Conservation (phyloP, 2,888 invertebrate species). For the Chaetogeoica ovagalla region DNA sequence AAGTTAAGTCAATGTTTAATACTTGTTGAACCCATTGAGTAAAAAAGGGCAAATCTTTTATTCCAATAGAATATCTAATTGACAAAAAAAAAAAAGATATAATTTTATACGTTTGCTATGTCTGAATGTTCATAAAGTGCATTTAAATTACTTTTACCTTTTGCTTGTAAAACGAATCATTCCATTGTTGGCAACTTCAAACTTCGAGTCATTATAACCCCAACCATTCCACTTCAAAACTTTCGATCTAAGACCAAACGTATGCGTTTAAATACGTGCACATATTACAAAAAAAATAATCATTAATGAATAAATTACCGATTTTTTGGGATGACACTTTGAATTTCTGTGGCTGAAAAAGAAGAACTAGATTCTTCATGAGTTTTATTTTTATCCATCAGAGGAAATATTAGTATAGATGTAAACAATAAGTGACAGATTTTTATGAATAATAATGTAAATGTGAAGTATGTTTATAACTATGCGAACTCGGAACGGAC, state of each 20-base stretch:
- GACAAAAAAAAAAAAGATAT: slow-evolving; percentile 39
- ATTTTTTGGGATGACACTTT: slow-evolving; percentile 31
- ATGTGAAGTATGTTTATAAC: no score
- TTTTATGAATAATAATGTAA: no score
- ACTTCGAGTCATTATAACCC: slow-evolving; percentile 97
- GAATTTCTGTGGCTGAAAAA: neutral
- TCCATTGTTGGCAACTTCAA: slow-evolving; percentile 68
- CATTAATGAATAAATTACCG: slow-evolving; percentile 6
- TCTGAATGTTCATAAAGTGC: neutral
- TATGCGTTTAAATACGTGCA: neutral
- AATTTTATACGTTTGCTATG: neutral
- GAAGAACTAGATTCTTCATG: neutral
- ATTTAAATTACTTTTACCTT: slow-evolving; percentile 55
- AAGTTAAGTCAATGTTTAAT: slow-evolving; percentile 69
- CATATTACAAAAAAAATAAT: no score
- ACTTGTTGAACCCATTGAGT: slow-evolving; percentile 76
- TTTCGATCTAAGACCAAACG: slow-evolving; percentile 14
- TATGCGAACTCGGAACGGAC: no score
- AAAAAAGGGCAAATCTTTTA: slow-evolving; percentile 74
- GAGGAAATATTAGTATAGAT: neutral
- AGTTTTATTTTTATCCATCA: slow-evolving; percentile 9
- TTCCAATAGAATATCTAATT: slow-evolving; percentile 77
- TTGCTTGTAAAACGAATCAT: slow-evolving; percentile 81
- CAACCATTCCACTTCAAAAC: slow-evolving; percentile 93
- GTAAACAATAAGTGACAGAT: no score